Conservation (phyloP, 2,888 invertebrate species). For the Ethmia dodecea region DNA sequence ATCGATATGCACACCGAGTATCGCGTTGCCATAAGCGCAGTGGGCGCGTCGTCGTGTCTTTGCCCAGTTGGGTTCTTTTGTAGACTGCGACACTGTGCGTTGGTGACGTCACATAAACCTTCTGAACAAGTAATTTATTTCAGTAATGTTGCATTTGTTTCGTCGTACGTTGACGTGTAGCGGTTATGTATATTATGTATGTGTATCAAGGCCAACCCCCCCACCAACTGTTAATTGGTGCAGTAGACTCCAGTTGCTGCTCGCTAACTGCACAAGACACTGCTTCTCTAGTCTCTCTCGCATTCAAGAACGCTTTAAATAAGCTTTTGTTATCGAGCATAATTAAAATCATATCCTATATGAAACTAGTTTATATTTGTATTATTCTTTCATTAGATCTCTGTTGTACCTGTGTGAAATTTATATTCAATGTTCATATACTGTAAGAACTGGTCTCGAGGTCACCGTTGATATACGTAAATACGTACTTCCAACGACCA, state of each 20-base stretch:
- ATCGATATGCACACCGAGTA: slow-evolving; percentile 15
- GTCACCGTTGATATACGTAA: slow-evolving; percentile 57
- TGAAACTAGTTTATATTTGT: slow-evolving; percentile 71
- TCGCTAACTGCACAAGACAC: slow-evolving; percentile 59
- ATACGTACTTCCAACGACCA: slow-evolving; percentile 59
- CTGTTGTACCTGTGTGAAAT: slow-evolving; percentile 76
- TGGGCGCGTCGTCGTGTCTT: not conserved
- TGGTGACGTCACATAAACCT: slow-evolving; percentile 22
- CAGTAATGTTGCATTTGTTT: slow-evolving; percentile 50
- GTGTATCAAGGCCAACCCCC: slow-evolving; percentile 51
- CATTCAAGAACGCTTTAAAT: slow-evolving; percentile 62
- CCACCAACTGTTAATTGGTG: slow-evolving; percentile 73
- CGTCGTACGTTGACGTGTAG: slow-evolving; percentile 39
- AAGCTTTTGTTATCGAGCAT: slow-evolving; percentile 69
- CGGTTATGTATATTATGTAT: slow-evolving; percentile 37
- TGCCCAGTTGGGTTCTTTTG: slow-evolving; percentile 1
- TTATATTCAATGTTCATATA: slow-evolving; percentile 66
- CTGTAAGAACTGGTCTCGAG: slow-evolving; percentile 61
- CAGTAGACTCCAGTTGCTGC: slow-evolving; percentile 69
- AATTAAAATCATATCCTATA: slow-evolving; percentile 73
- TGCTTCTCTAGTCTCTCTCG: slow-evolving; percentile 75
- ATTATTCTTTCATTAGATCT: slow-evolving; percentile 77
- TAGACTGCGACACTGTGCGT: too few relatives aligned
- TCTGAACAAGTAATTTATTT: slow-evolving; percentile 29
- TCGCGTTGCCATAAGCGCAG: not conserved